Conservation (phyloP, 2,797 vertebrate species). For the Sylvia borin region DNA sequence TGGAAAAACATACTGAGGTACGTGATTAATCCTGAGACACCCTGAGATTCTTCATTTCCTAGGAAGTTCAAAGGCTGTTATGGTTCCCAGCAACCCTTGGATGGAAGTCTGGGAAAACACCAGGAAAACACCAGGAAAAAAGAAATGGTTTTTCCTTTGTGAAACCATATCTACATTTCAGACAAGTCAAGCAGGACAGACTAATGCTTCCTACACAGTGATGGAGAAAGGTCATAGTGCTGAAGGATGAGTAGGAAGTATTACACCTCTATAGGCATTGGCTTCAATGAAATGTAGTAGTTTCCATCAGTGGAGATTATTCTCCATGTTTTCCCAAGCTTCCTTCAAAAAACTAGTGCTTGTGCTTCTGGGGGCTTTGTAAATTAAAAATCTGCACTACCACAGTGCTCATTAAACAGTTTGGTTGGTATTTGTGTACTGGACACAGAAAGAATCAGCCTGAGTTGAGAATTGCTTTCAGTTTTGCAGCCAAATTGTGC, state of each 20-base stretch:
- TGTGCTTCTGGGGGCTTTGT: not conserved
- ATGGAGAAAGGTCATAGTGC: not conserved
- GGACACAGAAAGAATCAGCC: not conserved
- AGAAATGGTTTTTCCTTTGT: not conserved
- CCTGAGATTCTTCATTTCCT: not conserved
- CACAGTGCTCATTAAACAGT: not conserved
- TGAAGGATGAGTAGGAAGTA: not conserved
- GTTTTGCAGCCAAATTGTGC: not conserved
- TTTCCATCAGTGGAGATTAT: not conserved
- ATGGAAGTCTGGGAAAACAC: not conserved
- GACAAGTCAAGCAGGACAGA: not conserved
- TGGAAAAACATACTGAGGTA: not conserved
- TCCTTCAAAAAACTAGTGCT: not conserved
- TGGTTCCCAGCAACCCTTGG: not conserved
- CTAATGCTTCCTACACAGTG: not conserved
- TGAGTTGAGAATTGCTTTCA: not conserved
- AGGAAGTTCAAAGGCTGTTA: not conserved
- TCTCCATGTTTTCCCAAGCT: not conserved
- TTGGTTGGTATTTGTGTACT: not conserved
- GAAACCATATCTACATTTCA: not conserved
- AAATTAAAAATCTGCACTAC: not conserved
- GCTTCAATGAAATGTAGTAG: not conserved
- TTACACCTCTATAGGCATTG: not conserved
- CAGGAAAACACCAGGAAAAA: not conserved
- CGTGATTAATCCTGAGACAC: rapidly evolving